A percentile compares a stretch with the other conserved stretches of the same genome.
Conservation (phyloP, 2,797 vertebrate species). For the Arnoldichthys spilopterus region DNA sequence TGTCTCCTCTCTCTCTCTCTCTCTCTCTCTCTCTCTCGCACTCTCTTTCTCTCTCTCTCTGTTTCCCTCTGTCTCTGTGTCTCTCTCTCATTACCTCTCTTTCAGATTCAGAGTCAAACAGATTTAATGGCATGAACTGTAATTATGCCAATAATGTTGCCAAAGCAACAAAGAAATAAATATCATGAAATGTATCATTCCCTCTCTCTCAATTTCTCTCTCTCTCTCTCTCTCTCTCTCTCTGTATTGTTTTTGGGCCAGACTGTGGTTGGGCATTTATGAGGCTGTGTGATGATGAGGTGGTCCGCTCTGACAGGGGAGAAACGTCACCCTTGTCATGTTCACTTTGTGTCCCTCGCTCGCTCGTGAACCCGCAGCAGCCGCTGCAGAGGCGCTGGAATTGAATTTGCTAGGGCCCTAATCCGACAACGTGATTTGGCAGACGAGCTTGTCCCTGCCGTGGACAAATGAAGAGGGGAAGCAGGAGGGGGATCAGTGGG, state of each 20-base stretch:
- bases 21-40: conserved; percentile 28
- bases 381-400: conserved; percentile 73
- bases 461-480: conserved; percentile 50
- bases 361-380: conserved; percentile 71
- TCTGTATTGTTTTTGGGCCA: conserved; percentile 1
- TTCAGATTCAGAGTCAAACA: background rate
- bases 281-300: conserved; percentile 80
- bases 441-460: conserved; percentile 55
- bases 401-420: conserved; percentile 81
- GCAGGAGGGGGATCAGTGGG: background rate
- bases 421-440: conserved; percentile 77
- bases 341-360: conserved; percentile 72
- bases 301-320: conserved; percentile 75
- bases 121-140: background rate
- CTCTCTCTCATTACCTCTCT: conserved; percentile 39
- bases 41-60: conserved; percentile 1
- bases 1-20: conserved; percentile 57
- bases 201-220: conserved; percentile 56
- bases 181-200: background rate
- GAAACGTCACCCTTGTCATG: conserved; percentile 76
- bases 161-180: background rate
- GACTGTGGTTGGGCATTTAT: conserved; percentile 57
- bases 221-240: conserved; percentile 58
- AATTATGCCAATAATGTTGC: background rate
- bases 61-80: conserved; percentile 50